These are phyloP conservation scores for Hermatobates lingyangjiaoensis DNA, from an alignment of 1,140 invertebrate genomes.

Conservation along the genomic window DNA sequence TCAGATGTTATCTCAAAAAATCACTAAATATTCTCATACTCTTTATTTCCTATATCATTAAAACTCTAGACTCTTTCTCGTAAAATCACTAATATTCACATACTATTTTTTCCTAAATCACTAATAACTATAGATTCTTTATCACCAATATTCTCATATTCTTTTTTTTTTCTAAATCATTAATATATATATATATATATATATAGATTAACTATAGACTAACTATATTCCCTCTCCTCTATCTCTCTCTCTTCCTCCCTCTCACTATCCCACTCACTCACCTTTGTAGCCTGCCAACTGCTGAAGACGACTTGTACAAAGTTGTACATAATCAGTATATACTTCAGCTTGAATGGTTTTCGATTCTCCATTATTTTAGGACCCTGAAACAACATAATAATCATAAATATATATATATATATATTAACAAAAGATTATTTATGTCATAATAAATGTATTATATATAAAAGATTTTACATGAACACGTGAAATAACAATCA, in stretches of 20 bases:
- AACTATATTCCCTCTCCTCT: background rate
- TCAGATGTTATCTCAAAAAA: too few relatives aligned
- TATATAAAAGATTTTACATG: too few relatives aligned
- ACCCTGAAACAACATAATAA: too few relatives aligned
- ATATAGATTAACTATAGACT: background rate
- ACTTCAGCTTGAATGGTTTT: slow-evolving; percentile 40
- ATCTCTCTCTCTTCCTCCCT: too few relatives aligned
- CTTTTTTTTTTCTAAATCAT: background rate
- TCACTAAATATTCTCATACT: too few relatives aligned
- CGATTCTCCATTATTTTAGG: slow-evolving; percentile 47
- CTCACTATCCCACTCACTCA: too few relatives aligned
- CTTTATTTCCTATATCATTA: too few relatives aligned
- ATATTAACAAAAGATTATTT: too few relatives aligned
- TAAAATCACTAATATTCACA: background rate
- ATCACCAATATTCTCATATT: background rate
- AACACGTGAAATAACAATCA: too few relatives aligned
- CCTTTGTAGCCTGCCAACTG: slow-evolving; percentile 35
- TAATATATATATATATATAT: too few relatives aligned
- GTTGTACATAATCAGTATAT: slow-evolving; percentile 46
- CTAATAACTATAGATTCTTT: background rate
- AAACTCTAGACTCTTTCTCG: background rate
- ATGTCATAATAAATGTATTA: too few relatives aligned
- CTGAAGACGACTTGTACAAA: slow-evolving; percentile 45
- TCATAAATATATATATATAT: too few relatives aligned
- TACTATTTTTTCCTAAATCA: background rate